A percentile compares a stretch with the other conserved stretches of the same genome.
Evolutionary conservation across 2,888 invertebrate species (phyloP).

Genomic region (Netelia fuscicornis): DNA sequence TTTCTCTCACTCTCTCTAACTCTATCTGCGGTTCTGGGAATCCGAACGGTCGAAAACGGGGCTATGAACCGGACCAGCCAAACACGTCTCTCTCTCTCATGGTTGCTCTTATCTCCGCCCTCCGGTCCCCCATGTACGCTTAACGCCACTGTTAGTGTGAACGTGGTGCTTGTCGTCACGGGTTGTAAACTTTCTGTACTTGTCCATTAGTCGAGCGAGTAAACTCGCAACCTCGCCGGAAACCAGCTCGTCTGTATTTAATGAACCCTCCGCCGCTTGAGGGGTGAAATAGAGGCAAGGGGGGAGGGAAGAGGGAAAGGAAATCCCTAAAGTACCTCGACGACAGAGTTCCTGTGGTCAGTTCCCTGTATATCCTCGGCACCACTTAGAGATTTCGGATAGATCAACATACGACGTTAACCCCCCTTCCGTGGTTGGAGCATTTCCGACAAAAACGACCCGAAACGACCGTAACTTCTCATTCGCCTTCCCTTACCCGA

Average conservation of each 20-base stretch:
- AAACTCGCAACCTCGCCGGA: conserved; percentile 39
- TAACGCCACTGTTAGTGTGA: conserved; percentile 53
- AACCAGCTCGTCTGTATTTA: conserved; percentile 40
- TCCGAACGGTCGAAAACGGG: conserved; percentile 17
- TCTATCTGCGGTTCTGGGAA: conserved; percentile 34
- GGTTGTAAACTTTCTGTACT: conserved; percentile 60
- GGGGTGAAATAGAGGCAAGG: too few relatives aligned
- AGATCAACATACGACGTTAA: conserved; percentile 29
- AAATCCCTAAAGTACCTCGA: conserved; percentile 7
- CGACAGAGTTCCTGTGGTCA: conserved; percentile 3
- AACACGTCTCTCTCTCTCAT: neutral
- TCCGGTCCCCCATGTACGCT: conserved; percentile 44
- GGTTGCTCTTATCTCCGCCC: neutral
- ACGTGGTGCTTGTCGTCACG: conserved; percentile 57
- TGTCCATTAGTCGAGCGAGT: conserved; percentile 56
- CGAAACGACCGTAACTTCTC: neutral
- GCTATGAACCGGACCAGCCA: conserved; percentile 26
- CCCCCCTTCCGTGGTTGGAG: neutral
- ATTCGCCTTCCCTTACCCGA: neutral
- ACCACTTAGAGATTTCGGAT: conserved; percentile 43
- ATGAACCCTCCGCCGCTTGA: conserved; percentile 19
- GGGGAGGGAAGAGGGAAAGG: neutral
- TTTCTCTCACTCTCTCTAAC: too few relatives aligned
- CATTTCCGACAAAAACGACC: neutral
- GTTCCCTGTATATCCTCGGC: neutral